phyloP scores from a whole-genome alignment of 2,797 vertebrate species.

The Clarias pachynema region DNA sequence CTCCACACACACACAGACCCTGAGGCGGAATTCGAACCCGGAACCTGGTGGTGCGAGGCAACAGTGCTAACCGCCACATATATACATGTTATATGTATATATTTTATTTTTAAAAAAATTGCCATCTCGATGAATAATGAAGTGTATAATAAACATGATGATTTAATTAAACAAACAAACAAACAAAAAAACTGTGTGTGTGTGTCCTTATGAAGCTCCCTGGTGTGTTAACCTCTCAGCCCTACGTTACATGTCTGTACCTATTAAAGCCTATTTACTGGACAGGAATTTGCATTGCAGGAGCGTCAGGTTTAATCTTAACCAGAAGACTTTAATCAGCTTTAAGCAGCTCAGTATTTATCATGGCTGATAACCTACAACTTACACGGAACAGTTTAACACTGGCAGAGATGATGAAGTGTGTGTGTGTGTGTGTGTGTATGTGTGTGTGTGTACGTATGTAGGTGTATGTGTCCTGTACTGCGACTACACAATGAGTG shows the following conservation, averaged over 20 bases:
- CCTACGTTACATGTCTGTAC: not conserved
- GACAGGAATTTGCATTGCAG: not conserved
- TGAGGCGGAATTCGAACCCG: too few species aligned
- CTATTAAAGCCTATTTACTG: not conserved
- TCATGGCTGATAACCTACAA: not conserved
- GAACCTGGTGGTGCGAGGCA: too few species aligned
- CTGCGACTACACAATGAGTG: too few species aligned
- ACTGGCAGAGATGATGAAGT: not conserved
- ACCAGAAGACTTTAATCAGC: not conserved
- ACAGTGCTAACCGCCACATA: too few species aligned
- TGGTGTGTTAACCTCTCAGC: not conserved
- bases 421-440: slow-evolving; percentile 6
- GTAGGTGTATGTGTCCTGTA: not conserved
- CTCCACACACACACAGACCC: too few species aligned
- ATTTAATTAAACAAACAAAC: too few species aligned
- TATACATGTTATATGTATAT: too few species aligned
- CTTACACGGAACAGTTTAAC: not conserved
- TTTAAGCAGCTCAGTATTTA: not conserved
- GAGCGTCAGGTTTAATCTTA: not conserved
- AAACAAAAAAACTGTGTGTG: not conserved
- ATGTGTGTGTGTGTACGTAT: not conserved
- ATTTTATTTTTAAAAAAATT: not conserved
- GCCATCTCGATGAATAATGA: not conserved
- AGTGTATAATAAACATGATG: not conserved
- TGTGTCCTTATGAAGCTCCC: not conserved